phyloP scores from a whole-genome alignment of 2,113 vertebrate species.

The Tor tambroides region DNA sequence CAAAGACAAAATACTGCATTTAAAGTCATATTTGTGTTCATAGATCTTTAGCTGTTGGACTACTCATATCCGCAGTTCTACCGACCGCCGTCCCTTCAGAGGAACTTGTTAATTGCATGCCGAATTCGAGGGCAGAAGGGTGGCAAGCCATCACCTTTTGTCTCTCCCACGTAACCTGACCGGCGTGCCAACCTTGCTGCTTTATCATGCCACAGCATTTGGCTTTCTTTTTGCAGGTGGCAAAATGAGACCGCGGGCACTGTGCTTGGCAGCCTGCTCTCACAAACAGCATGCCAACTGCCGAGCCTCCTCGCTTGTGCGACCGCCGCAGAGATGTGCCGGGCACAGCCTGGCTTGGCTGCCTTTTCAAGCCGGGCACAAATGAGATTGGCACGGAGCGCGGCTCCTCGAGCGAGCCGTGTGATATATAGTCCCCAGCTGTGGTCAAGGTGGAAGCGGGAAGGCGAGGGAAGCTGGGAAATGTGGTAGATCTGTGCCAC shows the following conservation, averaged over 20 bases:
- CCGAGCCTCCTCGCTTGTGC: conserved; percentile 46
- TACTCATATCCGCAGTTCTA: not conserved
- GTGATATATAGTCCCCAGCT: conserved; percentile 56
- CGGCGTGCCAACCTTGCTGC: conserved; percentile 41
- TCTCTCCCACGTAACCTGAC: conserved; percentile 28
- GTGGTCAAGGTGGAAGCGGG: conserved; percentile 40
- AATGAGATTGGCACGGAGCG: conserved; percentile 63
- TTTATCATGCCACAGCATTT: conserved; percentile 76
- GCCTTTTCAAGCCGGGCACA: conserved; percentile 59
- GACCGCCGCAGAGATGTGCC: conserved; percentile 49
- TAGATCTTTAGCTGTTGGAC: not conserved
- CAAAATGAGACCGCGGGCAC: conserved; percentile 62
- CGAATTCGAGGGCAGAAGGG: conserved; percentile 35
- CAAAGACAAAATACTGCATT: not conserved
- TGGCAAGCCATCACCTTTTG: conserved; percentile 49
- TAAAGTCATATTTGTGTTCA: not conserved
- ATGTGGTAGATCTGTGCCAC: conserved; percentile 43
- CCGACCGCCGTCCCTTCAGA: not conserved
- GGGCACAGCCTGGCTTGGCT: conserved; percentile 55
- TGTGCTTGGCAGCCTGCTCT: conserved; percentile 52
- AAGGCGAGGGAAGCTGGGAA: conserved; percentile 47
- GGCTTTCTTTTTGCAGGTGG: conserved; percentile 73
- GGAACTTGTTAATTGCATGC: conserved; percentile 46
- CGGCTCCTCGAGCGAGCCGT: conserved; percentile 48
- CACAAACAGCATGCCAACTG: conserved; percentile 53